Evolutionary conservation across 1,140 invertebrate species (phyloP).

Genomic region (Oscheius sp.): DNA sequence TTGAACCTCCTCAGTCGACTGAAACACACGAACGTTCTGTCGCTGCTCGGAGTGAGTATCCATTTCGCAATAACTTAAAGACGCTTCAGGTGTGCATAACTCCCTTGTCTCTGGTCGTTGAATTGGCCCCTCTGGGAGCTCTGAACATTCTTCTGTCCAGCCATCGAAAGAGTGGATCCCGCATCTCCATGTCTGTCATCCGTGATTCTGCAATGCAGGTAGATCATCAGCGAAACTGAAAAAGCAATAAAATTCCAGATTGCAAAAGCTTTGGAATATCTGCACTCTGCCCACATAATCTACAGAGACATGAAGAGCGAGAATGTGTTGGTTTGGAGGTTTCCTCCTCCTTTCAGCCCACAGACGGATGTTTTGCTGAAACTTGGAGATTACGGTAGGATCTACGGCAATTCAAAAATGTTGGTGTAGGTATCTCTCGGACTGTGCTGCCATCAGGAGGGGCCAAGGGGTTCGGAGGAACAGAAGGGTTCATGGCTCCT

Average conservation of each 20-base stretch:
- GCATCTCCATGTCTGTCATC: constrained; percentile 75
- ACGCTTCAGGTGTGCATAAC: constrained; percentile 64
- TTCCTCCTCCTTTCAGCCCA: constrained; percentile 46
- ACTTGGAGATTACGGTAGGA: constrained; percentile 71
- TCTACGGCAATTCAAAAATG: too few species aligned
- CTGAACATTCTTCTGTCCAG: constrained; percentile 77
- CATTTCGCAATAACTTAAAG: constrained; percentile 60
- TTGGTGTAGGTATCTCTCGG: constrained; percentile 56
- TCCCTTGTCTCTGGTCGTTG: constrained; percentile 84
- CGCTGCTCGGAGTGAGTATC: constrained; percentile 80
- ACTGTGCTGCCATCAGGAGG: constrained; percentile 58
- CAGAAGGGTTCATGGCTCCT: constrained; percentile 84
- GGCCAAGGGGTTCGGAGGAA: constrained; percentile 89
- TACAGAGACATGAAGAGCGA: constrained; percentile 94
- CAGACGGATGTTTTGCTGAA: constrained; percentile 70
- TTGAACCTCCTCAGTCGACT: constrained; percentile 81
- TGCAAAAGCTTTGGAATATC: constrained; percentile 88
- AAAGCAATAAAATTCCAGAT: constrained; percentile 65
- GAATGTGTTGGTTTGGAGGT: constrained; percentile 83
- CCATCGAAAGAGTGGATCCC: constrained; percentile 78
- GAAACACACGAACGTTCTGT: constrained; percentile 84
- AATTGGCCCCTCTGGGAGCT: constrained; percentile 85
- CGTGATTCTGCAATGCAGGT: constrained; percentile 82
- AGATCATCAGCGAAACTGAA: constrained; percentile 18
- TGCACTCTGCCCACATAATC: constrained; percentile 89